These are phyloP conservation scores for Monochamus alternatus DNA, from an alignment of 2,888 invertebrate genomes.

Conservation along the genomic window DNA sequence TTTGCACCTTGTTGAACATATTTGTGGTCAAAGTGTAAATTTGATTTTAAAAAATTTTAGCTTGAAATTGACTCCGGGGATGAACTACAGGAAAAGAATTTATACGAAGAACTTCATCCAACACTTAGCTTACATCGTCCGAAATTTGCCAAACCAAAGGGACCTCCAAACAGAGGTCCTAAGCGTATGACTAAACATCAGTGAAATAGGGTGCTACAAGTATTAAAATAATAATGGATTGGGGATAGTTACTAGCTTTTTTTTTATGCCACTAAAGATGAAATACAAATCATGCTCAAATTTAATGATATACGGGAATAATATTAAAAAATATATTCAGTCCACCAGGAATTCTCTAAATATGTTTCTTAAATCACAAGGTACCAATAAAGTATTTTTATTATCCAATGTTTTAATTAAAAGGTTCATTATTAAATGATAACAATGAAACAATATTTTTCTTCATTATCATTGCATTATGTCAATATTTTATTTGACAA, in stretches of 20 bases:
- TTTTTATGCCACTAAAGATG: neutral
- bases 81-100: conserved; percentile 91
- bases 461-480: too few species aligned
- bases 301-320: conserved; percentile 16
- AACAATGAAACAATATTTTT: too few species aligned
- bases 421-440: too few species aligned
- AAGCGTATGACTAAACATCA: conserved; percentile 87
- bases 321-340: conserved; percentile 1
- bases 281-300: conserved; percentile 18
- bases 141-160: conserved; percentile 97
- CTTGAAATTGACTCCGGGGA: conserved; percentile 92
- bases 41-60: conserved; percentile 71
- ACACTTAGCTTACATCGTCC: conserved; percentile 90
- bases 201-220: conserved; percentile 31
- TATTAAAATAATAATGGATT: conserved; percentile 23
- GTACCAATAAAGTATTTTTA: too few species aligned
- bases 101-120: conserved; percentile 96
- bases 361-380: neutral
- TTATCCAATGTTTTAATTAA: too few species aligned
- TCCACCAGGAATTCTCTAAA: neutral
- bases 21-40: conserved; percentile 14
- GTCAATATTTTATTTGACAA: too few species aligned
- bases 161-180: conserved; percentile 94
- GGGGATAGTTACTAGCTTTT: conserved; percentile 18
- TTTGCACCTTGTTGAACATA: too few species aligned